Base-by-base conservation (phyloP, 2,888 invertebrate genomes). In the Euplagia quadripunctaria region DNA sequence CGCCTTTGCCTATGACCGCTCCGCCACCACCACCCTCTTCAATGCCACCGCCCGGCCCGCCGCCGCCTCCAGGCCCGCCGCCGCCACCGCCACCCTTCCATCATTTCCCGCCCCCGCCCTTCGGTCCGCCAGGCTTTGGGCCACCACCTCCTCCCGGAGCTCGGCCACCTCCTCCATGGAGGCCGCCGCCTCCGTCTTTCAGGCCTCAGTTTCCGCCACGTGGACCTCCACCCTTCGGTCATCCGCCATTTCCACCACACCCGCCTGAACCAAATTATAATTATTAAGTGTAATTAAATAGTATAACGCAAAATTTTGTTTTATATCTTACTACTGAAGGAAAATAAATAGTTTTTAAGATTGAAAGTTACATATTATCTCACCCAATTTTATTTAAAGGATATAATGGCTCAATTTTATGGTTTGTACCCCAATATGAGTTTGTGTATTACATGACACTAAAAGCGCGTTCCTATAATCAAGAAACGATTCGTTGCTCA, bases 171-270 rank as follows among this genome's bases (percentile, higher is more conserved):
- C 84, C 84, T 0, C 85, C 84, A 1, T 84, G 84, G 84, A 75
- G 84, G 0, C 95, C 94, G 0, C 95, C 94, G 0, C 94, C 94
- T 20, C 93, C 92, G 31, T 93, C 92, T 7, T 91, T 92, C 83
- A 85, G 84, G 31, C 90, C 91, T 63, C 89, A 90, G 73, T 91
- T 87, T 79, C 92, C 90, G 5, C 91, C 84, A 0, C 78, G 84
- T 20, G 84, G 84, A 16, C 84, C 90, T 0, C 92, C 92, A 0
- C 92, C 92, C 11, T 97, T 97, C 61, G 96, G 97, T 81, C 97
- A 97, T 58, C 97, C 97, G 0, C 97, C 97, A 0, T 97, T 97
- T 79, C 98, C 97, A 74, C 94, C 94, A 86, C 95, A 94, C 89
- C 95, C 94, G 90, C 95, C 95, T 89, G 95, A 95, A 85, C 93